Evolutionary conservation across 1,140 invertebrate genomes (phyloP).

Genomic region (Limonius californicus): DNA sequence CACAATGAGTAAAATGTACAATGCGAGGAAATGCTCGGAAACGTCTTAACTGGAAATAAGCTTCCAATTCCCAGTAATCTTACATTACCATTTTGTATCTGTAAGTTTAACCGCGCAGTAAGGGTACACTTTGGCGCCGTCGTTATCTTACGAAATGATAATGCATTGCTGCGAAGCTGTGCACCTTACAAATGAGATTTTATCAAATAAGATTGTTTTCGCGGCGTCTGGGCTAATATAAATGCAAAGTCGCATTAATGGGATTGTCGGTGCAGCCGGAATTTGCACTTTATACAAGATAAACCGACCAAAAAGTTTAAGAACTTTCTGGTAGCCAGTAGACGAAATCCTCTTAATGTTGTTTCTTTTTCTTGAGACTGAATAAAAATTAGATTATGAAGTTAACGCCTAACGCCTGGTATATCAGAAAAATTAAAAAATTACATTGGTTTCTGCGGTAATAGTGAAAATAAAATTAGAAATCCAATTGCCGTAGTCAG

Average conservation of each 20-base stretch:
- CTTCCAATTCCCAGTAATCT: too few species aligned
- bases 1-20: too few species aligned
- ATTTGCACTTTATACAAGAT: neutral
- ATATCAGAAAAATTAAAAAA: too few species aligned
- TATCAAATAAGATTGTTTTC: neutral
- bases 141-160: neutral
- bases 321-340: neutral
- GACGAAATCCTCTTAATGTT: neutral
- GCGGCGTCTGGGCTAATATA: slow-evolving; percentile 1
- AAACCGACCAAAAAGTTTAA: neutral
- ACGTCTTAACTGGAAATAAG: too few species aligned
- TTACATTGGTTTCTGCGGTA: neutral
- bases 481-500: too few species aligned
- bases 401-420: too few species aligned
- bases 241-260: neutral
- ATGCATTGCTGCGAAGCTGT: slow-evolving; percentile 1
- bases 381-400: neutral
- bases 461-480: too few species aligned
- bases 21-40: too few species aligned
- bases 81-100: too few species aligned
- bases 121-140: neutral
- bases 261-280: neutral
- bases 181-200: neutral
- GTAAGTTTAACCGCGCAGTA: too few species aligned
- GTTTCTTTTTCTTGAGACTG: neutral